Base-by-base conservation (phyloP, 2,797 vertebrate species). In the Microtus obscurus region DNA sequence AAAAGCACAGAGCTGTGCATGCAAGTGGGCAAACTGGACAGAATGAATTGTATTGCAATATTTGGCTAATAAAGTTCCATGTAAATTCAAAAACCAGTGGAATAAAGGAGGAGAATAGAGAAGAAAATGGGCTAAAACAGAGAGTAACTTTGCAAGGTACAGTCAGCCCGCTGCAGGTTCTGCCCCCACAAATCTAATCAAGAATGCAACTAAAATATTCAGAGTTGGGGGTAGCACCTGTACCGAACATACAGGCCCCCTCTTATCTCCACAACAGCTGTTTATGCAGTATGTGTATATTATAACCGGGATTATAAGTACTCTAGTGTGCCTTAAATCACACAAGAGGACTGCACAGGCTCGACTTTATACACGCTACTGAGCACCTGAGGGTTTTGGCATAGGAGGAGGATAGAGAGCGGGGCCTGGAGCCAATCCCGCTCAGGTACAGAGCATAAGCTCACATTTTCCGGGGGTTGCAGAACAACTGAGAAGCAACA, bases 41-140 rank as follows among this genome's bases (percentile, higher is more conserved):
- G 81, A 17, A 59, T 61, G 48, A 80, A 91, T 76, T 90, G 37
- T 80, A 87, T 4, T 45, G 93, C 31, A 89, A 63, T 94, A 65
- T 78, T 71, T 73, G 94, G 40, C 16, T 40, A 69, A 45, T 53
- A 25, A 87, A 87, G 61, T 61, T 81, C 61, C 88, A 21, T 7
- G 6, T 43, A 92, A 94, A 93, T 51, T 81, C 73, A 81, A 31
- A 90, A 88, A 73, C 48, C 77, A 74, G 27, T 67, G 13, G 14
- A 5, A 37, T 45, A 45, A 61, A 89, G 37, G 69, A 43, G 7
- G n/a, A 45, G 13, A 37, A 1, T 2, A 6, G 27, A 88, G n/a
- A 19, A 59, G 17, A 45, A 6, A 91, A 82, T 59, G 21, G 83
- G 73, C 4, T 53, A 87, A 92, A 89, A 56, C 23, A 86, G 82